Base-by-base conservation (phyloP, 2,888 invertebrate species). In the Eupithecia pulchellata region DNA sequence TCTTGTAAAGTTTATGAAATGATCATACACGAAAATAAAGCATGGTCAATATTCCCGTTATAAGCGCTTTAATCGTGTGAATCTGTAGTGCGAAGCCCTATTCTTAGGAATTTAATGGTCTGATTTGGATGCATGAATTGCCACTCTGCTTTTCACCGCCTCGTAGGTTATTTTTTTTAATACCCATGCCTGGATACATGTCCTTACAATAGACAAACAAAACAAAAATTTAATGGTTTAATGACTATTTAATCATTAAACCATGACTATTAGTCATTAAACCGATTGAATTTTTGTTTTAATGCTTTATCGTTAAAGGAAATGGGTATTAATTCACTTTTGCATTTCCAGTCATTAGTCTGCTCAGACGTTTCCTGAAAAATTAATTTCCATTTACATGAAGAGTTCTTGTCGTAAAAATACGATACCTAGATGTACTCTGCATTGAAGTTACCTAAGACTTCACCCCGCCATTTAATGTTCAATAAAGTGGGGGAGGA, bases 311-410 rank as follows among this genome's bases (percentile, higher is more conserved):
- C 3, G 17, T 57, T 29, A 17, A 29, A 17, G 29, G 57, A 29
- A 57, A 57, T 14, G 29, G 5, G 8, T 17, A 57, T 17, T 29
- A 11, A 9, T 29, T 57, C 29, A 29, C 29, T 57, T 32, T n/a
- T n/a, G 32, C 4, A 60, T 60, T 60, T n/a, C 58, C 58, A 60
- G 58, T 60, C 30, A 30, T 60, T 60, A 60, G 29, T 32, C 60
- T 64, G 72, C 71, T 71, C 72, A 64, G 74, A 77, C 73, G 65
- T 72, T 64, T 73, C 75, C 57, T 78, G 78, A 78, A 78, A 74
- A 72, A 75, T 75, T 75, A 71, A 78, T 77, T 73, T 72, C 64
- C 71, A 61, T 66, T 42, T 68, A 74, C 77, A 72, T 77, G 68
- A 66, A 66, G 69, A 60, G 36, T 65, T 32, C 52, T 55, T 9